Conservation (phyloP, 2,888 invertebrate species). For the Xestia c-nigrum region DNA sequence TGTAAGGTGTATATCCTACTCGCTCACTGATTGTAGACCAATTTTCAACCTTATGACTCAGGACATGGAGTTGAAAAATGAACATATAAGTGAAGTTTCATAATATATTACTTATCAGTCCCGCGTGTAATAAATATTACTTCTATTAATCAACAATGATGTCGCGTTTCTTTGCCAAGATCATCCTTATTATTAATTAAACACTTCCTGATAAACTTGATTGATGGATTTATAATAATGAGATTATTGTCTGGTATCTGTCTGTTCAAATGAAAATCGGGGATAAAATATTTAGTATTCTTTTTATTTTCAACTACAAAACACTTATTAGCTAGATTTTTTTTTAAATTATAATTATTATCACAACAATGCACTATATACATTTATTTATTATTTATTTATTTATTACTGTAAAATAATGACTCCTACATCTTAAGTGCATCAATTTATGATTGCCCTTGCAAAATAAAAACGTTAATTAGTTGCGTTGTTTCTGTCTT, state of each 20-base stretch:
- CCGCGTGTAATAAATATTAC: background rate
- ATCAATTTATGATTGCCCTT: too few relatives aligned
- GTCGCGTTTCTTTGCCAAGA: background rate
- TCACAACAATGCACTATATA: slow-evolving; percentile 14
- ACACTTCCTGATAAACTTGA: background rate
- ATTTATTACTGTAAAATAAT: too few relatives aligned
- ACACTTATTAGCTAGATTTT: background rate
- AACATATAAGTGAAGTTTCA: too few relatives aligned
- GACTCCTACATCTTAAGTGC: background rate
- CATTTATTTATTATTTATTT: too few relatives aligned
- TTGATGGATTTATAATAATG: background rate
- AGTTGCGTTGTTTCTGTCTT: background rate
- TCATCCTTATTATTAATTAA: background rate
- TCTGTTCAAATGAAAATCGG: background rate
- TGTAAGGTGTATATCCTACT: too few relatives aligned
- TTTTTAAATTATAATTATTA: slow-evolving; percentile 3
- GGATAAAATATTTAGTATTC: background rate
- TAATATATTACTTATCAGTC: background rate
- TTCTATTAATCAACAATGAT: background rate
- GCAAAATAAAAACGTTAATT: background rate
- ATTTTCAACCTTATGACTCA: background rate
- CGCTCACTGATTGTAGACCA: background rate
- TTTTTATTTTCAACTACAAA: background rate
- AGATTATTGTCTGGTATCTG: background rate
- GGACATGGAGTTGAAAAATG: too few relatives aligned